Evolutionary conservation across 2,888 invertebrate genomes (phyloP).

Genomic region (Habrosyne pyritoides): DNA sequence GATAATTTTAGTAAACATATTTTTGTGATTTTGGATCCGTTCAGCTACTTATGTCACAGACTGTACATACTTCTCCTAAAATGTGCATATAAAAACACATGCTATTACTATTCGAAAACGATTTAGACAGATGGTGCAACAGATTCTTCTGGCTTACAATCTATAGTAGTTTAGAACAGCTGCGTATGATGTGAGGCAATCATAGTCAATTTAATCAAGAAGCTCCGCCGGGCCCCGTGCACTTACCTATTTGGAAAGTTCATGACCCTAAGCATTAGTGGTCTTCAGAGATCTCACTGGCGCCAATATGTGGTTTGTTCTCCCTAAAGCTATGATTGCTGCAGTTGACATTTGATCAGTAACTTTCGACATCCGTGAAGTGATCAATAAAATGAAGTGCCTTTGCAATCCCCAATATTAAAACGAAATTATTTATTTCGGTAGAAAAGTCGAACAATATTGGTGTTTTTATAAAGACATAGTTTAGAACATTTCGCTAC

Average conservation of each 20-base stretch:
- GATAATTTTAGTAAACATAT: too few relatives aligned
- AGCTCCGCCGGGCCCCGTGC: constrained; percentile 16
- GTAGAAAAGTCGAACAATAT: too few relatives aligned
- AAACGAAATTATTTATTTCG: too few relatives aligned
- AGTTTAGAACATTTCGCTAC: too few relatives aligned
- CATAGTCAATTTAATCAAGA: constrained; percentile 42
- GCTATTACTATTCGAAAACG: neutral
- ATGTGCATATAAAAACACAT: too few relatives aligned
- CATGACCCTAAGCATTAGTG: constrained; percentile 37
- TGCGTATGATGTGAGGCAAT: constrained; percentile 34
- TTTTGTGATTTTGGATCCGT: too few relatives aligned
- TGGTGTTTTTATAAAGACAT: too few relatives aligned
- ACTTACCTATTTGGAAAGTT: constrained; percentile 35
- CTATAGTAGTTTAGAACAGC: constrained; percentile 22
- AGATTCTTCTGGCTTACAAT: neutral
- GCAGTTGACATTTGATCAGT: constrained; percentile 2
- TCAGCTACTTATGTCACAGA: too few relatives aligned
- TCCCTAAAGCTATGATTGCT: neutral
- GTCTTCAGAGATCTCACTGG: constrained; percentile 19
- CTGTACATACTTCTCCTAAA: too few relatives aligned
- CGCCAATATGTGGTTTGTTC: constrained; percentile 14
- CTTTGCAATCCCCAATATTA: too few relatives aligned
- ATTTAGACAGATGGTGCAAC: neutral
- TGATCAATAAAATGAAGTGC: too few relatives aligned
- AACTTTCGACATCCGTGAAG: neutral